These are phyloP conservation scores for Globodera rostochiensis DNA, from an alignment of 1,140 invertebrate species.

Conservation along the genomic window DNA sequence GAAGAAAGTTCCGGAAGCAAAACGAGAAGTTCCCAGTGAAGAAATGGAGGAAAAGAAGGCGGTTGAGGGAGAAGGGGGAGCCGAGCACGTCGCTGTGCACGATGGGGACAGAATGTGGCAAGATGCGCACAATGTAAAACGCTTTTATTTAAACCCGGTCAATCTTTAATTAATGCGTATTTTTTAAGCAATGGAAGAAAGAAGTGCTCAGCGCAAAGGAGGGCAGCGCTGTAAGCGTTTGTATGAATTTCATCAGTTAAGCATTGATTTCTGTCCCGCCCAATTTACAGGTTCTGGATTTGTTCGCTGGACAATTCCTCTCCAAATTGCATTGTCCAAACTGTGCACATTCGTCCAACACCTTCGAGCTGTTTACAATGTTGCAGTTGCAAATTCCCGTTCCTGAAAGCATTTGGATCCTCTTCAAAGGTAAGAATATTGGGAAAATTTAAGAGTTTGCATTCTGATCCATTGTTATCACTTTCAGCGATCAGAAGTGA, in stretches of 20 bases:
- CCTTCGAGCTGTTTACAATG: slow-evolving; percentile 85
- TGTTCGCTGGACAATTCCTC: slow-evolving; percentile 85
- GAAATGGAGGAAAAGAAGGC: no score
- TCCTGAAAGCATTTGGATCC: neutral
- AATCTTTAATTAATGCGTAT: neutral
- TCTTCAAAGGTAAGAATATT: neutral
- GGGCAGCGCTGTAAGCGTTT: slow-evolving; percentile 75
- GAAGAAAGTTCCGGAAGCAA: slow-evolving; percentile 67
- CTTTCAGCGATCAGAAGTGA: neutral
- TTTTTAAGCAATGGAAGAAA: slow-evolving; percentile 74
- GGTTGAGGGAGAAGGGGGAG: neutral
- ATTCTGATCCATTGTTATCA: neutral
- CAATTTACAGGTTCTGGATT: slow-evolving; percentile 26
- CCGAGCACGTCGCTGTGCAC: neutral
- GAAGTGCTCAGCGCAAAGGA: slow-evolving; percentile 68
- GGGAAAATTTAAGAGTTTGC: no score
- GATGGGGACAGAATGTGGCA: neutral
- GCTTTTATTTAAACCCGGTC: neutral
- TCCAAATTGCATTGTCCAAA: slow-evolving; percentile 79
- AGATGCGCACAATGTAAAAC: neutral
- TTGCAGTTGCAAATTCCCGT: slow-evolving; percentile 78
- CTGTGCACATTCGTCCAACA: slow-evolving; percentile 78
- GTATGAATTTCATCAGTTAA: no score
- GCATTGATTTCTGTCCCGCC: no score
- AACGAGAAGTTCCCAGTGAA: no score